A percentile compares a stretch with the other conserved stretches of the same genome.
Conservation (phyloP, 35 echinoderm and acorn worm species). For the Chiridota heheva region DNA sequence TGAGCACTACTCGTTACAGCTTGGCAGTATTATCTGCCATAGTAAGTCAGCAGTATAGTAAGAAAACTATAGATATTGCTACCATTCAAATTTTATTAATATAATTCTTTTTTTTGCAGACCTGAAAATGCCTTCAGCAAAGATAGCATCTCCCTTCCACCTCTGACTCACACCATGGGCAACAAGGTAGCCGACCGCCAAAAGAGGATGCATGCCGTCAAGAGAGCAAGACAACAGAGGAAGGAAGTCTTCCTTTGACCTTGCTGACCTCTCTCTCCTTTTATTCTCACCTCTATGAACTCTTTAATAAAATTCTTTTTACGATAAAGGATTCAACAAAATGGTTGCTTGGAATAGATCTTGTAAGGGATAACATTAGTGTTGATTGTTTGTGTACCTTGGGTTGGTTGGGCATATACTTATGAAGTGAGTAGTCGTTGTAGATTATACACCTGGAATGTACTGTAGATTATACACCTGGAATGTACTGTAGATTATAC, state of each 20-base stretch:
- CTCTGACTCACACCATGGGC: slow-evolving; percentile 87
- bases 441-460: no score
- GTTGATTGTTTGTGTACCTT: background rate
- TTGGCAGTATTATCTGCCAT: background rate
- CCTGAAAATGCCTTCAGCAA: slow-evolving; percentile 85
- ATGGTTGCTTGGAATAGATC: background rate
- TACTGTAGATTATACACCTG: no score
- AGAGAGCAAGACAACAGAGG: slow-evolving; percentile 74
- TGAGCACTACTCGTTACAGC: no score
- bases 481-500: no score
- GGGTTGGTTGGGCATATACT: no score
- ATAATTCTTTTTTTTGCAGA: slow-evolving; percentile 38
- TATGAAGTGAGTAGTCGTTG: no score
- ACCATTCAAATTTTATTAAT: no score
- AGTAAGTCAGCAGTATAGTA: background rate
- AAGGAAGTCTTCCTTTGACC: slow-evolving; percentile 84
- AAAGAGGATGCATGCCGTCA: slow-evolving; percentile 88
- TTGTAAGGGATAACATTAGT: background rate
- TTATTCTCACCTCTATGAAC: no score
- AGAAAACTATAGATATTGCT: background rate
- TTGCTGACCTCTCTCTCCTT: no score
- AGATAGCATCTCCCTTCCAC: slow-evolving; percentile 83
- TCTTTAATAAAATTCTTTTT: no score
- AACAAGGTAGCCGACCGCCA: slow-evolving; percentile 88
- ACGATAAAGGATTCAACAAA: background rate